Evolutionary conservation across 2,113 vertebrate species (phyloP).

Genomic region (Stictonetta naevosa): DNA sequence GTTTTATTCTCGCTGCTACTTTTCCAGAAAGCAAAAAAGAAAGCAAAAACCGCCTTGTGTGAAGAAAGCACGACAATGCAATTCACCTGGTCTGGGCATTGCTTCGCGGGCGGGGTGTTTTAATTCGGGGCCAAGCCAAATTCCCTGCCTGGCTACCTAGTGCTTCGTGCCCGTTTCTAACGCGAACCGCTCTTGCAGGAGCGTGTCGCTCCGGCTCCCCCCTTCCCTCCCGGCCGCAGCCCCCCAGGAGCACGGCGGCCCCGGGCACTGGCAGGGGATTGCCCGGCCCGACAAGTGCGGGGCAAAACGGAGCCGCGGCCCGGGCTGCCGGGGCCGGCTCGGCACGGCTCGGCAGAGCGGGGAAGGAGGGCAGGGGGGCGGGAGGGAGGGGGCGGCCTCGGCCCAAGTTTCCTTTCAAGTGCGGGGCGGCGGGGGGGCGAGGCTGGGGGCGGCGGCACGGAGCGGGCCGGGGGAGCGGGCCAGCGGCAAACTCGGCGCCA

Average conservation of each 20-base stretch:
- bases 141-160: slow-evolving; percentile 73
- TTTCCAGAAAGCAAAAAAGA: slow-evolving; percentile 47
- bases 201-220: slow-evolving; percentile 48
- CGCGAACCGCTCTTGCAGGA: slow-evolving; percentile 72
- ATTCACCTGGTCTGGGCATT: slow-evolving; percentile 59
- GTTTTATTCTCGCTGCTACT: slow-evolving; percentile 54
- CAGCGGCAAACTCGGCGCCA: neutral
- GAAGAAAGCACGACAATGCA: slow-evolving; percentile 65
- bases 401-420: neutral
- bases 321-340: neutral
- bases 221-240: neutral
- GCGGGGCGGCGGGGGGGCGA: neutral
- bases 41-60: slow-evolving; percentile 27
- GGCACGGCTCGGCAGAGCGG: neutral
- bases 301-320: neutral
- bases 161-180: slow-evolving; percentile 78
- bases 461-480: neutral
- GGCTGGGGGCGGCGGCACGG: neutral
- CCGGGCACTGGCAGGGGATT: neutral
- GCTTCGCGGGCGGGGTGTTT: slow-evolving; percentile 59
- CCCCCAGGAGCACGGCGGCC: slow-evolving; percentile 11
- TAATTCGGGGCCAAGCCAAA: slow-evolving; percentile 73
- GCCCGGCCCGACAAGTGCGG: neutral
- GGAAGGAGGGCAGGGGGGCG: neutral
- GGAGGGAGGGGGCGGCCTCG: neutral